Conservation (phyloP, 2,888 invertebrate genomes). For the Lycia hirtaria region DNA sequence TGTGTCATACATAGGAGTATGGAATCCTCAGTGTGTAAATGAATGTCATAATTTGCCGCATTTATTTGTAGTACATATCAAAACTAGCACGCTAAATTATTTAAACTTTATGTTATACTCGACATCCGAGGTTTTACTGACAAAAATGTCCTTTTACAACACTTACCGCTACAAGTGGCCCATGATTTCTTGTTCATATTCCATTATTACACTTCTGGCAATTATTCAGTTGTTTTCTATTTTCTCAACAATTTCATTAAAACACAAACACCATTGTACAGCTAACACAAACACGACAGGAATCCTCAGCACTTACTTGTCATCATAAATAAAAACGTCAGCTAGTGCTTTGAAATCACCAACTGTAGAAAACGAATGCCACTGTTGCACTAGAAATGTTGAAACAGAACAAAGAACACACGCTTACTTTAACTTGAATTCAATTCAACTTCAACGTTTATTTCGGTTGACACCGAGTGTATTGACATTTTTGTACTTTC, state of each 20-base stretch:
- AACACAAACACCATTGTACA: conserved; percentile 14
- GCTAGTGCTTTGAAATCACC: conserved; percentile 55
- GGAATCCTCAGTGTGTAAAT: no score
- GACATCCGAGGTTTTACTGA: no score
- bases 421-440: conserved; percentile 37
- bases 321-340: conserved; percentile 52
- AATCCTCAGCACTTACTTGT: conserved; percentile 17
- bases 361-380: conserved; percentile 59
- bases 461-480: conserved; percentile 18
- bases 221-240: conserved; percentile 15
- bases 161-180: no score
- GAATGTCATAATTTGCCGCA: no score
- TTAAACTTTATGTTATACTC: no score
- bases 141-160: no score
- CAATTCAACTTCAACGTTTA: conserved; percentile 35
- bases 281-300: conserved; percentile 8
- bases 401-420: conserved; percentile 52
- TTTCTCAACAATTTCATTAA: conserved; percentile 17
- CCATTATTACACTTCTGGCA: not conserved
- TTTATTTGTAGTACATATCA: no score
- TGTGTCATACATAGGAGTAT: no score
- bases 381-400: conserved; percentile 51
- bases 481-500: conserved; percentile 25
- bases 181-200: no score
- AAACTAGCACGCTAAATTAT: no score